A percentile compares a stretch with the other conserved stretches of the same genome.
These are phyloP conservation scores for Andrena haemorrhoa DNA, from an alignment of 2,888 invertebrate species.

Conservation along the genomic window DNA sequence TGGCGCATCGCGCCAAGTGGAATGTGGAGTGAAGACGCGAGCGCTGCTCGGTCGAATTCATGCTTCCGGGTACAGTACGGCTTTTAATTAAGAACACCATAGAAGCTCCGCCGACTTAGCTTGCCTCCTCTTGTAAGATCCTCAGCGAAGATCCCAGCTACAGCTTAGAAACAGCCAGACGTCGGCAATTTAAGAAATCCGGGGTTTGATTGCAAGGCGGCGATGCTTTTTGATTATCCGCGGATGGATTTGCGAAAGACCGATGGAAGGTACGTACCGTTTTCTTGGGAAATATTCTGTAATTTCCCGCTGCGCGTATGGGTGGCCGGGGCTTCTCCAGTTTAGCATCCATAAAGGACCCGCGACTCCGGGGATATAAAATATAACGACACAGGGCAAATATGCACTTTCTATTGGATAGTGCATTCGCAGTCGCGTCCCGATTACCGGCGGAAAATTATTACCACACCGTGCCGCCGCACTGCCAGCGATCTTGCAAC, in stretches of 20 bases:
- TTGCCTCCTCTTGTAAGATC: too few species aligned
- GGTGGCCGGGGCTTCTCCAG: not conserved
- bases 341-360: constrained; percentile 23
- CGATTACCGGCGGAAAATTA: constrained; percentile 71
- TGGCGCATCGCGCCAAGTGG: not conserved
- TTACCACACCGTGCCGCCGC: constrained; percentile 59
- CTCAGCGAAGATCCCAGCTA: too few species aligned
- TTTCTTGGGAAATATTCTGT: not conserved
- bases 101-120: not conserved
- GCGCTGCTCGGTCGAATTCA: not conserved
- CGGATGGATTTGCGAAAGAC: not conserved
- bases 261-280: not conserved
- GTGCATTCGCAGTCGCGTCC: constrained; percentile 65
- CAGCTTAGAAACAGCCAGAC: too few species aligned
- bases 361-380: constrained; percentile 53
- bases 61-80: not conserved
- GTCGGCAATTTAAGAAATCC: too few species aligned
- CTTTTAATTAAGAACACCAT: not conserved
- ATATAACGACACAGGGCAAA: constrained; percentile 56
- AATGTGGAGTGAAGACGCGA: not conserved
- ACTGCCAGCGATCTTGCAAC: constrained; percentile 65
- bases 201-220: not conserved
- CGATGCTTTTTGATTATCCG: not conserved
- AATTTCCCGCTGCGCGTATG: constrained; percentile 20
- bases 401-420: constrained; percentile 68